Base-by-base conservation (phyloP, 2,113 vertebrate species). In the Oenanthe oenanthe region DNA sequence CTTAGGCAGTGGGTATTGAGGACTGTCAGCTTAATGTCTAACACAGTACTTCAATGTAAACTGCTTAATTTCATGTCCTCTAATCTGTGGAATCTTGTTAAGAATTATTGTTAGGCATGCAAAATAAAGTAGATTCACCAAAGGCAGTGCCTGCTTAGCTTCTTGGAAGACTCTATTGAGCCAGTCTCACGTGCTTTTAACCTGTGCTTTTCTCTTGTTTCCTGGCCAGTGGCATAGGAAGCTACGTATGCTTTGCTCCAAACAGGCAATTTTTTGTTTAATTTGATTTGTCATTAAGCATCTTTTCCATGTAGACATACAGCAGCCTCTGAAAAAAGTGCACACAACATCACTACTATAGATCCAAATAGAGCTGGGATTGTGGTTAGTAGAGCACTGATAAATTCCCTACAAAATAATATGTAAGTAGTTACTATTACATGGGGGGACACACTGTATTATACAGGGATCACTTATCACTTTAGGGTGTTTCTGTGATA, bases 11-110 rank as follows among this genome's bases (percentile, higher is more conserved):
- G 61, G 40, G 31, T 53, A 72, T 17, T 63, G 65, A 85, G 36
- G 36, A 56, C 61, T 89, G 73, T 84, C 80, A 77, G 87, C 61
- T 95, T 84, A 63, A 63, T 28, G 47, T 89, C 79, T 80, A 42
- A 42, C 18, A 8, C 68, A 70, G 65, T 36, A 71, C 17, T 75
- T 72, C 61, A 48, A 1, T 29, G 45, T 3, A 60, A 56, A 71
- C n/a, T 56, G 31, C 48, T 91, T 93, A 48, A 87, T 87, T 80
- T 95, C 43, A 13, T 36, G 31, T 75, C 43, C 32, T 87, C 7
- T 63, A 60, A 72, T 40, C 43, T 63, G 65, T 60, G 31, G 24
- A 71, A 77, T 66, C 57, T 78, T 11, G 2, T 74, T 66, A 82
- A 67, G 70, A 51, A 71, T 63, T 73, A 56, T 11, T 56, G 56